A percentile compares a stretch with the other conserved stretches of the same genome.
These are phyloP conservation scores for Ephestia elutella DNA, from an alignment of 1,140 invertebrate species.

Conservation along the genomic window DNA sequence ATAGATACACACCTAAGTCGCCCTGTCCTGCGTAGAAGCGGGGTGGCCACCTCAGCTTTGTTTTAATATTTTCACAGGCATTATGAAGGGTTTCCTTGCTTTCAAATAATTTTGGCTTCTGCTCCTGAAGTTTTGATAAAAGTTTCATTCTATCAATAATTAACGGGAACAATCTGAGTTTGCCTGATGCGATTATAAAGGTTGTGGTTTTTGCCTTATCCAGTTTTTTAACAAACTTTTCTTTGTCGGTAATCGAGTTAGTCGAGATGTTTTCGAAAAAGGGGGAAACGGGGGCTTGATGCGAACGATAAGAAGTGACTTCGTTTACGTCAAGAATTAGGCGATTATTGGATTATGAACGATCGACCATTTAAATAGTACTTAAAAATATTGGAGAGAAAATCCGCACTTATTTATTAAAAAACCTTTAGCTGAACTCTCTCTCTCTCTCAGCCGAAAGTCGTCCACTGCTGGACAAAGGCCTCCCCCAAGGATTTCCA, in stretches of 20 bases:
- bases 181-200: conserved; percentile 69
- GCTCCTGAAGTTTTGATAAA: conserved; percentile 74
- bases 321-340: not conserved
- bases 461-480: too few species aligned
- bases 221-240: conserved; percentile 34
- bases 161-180: conserved; percentile 60
- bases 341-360: not conserved
- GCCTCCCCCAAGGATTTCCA: too few species aligned
- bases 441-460: too few species aligned
- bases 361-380: not conserved
- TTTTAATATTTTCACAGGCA: conserved; percentile 74
- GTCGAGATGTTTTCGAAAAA: conserved; percentile 16
- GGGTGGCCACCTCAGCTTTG: conserved; percentile 69
- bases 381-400: too few species aligned
- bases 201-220: conserved; percentile 56
- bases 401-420: too few species aligned
- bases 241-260: conserved; percentile 35
- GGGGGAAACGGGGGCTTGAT: conserved; percentile 13
- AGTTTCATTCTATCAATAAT: conserved; percentile 75
- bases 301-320: not conserved
- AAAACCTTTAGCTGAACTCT: too few species aligned
- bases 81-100: conserved; percentile 73
- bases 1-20: conserved; percentile 33
- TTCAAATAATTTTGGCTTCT: conserved; percentile 73
- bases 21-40: conserved; percentile 51